Evolutionary conservation across 2,888 invertebrate species (phyloP), one percentile per base, ranked within the genome.

Genomic region (Scrobipalpa atriplicella): DNA sequence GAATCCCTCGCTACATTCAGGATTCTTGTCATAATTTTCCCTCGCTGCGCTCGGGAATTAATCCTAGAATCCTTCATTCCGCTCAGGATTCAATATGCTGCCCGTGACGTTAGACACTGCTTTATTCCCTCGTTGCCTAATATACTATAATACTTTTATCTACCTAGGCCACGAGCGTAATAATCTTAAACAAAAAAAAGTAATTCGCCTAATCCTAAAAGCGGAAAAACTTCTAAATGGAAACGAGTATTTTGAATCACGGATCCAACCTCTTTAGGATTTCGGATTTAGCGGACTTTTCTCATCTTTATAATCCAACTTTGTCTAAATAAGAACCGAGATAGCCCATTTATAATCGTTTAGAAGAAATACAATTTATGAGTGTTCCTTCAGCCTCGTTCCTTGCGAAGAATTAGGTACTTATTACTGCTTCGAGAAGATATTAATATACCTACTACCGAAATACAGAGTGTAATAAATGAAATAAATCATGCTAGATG

Each of bases 291-390:
- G 47, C 7, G 62, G 62, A 62, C 38, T 62, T 62, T 62, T 62
- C 51, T 62, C 47, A 62, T 62, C 62, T 62, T 62, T 62, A 62
- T 47, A 62, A 62, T 62, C 62, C 18, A 41, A 62, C 21, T 62
- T 43, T 62, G 61, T 43, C 19, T 43, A 43, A 62, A 43, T 62
- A 62, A 62, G 61, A 19, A 43, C 21, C 41, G 43, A 39, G 41
- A 43, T 62, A 39, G 61, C 19, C 61, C 61, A 19, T 62, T 62
- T 62, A 62, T 62, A 43, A 43, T 43, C 61, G 43, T 62, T 62
- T 41, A 58, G 2, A 58, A 58, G 38, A 38, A 56, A 58, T 29
- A 16, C 36, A 58, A 58, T 58, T 58, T 58, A 58, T 58, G 29
- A 58, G 0, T 58, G 58, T n/a, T 36, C n/a, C 36, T 38, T n/a